Base-by-base conservation (phyloP, 2,797 vertebrate genomes). In the Sarcoramphus papa region DNA sequence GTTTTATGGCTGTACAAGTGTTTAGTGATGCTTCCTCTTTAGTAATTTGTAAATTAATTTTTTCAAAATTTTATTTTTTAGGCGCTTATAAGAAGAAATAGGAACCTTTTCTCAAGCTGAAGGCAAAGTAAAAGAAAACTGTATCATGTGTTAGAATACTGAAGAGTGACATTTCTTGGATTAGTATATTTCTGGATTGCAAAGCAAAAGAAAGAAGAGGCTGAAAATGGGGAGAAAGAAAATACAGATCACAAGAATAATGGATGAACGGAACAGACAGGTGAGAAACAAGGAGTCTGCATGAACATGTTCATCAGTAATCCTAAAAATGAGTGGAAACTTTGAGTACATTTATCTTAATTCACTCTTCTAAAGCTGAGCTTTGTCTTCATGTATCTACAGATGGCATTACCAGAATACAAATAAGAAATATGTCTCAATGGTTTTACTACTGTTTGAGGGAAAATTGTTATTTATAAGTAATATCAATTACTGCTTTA, bases 241-340 rank as follows among this genome's bases (percentile, higher is more conserved):
- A 99, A 99, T 99, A 98, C 99, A 99, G 98, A 99, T 99, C 98
- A 99, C 99, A 69, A 98, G 99, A 98, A 99, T 99, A 98, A 99
- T 99, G 99, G 99, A 99, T 91, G 99, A 99, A 97, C 98, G 99
- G 98, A 99, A 99, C 98, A 99, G 99, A 80, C 99, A 99, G 99
- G 99, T 99, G 98, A 98, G 98, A 92, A 91, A 87, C 17, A 24
- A 84, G 43, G n/a, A 37, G 8, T 64, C 12, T 85, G 48, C 20
- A 3, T 75, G 70, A 94, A 31, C 2, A 33, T 67, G 8, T 56
- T 83, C 33, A 67, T 68, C 51, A 63, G 48, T 62, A 51, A 54
- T 68, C 30, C 59, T 57, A 27, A 72, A 91, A 86, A 70, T 68
- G 12, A 47, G 5, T 74, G 64, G 41, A 16, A 79, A 53, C 9